These are phyloP conservation scores for Tenualosa ilisha DNA, from an alignment of 2,797 vertebrate species.

Conservation along the genomic window DNA sequence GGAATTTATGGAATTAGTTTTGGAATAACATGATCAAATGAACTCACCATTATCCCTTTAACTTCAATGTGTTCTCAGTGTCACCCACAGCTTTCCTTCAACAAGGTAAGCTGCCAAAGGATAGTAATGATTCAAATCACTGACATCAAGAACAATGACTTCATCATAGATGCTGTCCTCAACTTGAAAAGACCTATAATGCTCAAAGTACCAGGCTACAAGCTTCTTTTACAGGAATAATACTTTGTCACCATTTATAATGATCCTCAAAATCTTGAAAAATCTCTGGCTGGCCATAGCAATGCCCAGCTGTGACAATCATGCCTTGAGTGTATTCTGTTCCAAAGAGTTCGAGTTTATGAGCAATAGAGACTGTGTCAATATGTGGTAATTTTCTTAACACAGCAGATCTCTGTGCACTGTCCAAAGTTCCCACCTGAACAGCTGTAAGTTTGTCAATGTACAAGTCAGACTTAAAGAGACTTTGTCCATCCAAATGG, in stretches of 20 bases:
- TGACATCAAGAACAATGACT: not conserved
- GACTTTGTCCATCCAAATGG: slow-evolving; percentile 30
- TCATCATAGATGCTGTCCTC: not conserved
- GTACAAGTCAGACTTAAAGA: slow-evolving; percentile 27
- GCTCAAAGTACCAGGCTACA: not conserved
- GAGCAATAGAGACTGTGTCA: not conserved
- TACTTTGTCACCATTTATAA: not conserved
- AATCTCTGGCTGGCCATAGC: not conserved
- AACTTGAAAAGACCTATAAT: not conserved
- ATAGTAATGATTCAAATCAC: not conserved
- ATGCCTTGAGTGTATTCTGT: not conserved
- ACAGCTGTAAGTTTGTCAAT: not conserved
- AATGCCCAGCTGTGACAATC: not conserved
- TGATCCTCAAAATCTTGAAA: not conserved
- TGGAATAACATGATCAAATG: not conserved
- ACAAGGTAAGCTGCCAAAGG: not conserved
- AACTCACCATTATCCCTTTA: not conserved
- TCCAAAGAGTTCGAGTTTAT: not conserved
- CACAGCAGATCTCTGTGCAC: slow-evolving; percentile 13
- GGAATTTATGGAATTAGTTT: no score
- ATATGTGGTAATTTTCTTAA: not conserved
- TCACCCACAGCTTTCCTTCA: not conserved
- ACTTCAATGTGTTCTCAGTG: not conserved
- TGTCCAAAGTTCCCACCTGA: not conserved
- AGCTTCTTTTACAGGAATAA: not conserved